These are phyloP conservation scores for Hydrozoanthus gracilis DNA, from an alignment of 92 coral and sea anemone species.

Conservation along the genomic window DNA sequence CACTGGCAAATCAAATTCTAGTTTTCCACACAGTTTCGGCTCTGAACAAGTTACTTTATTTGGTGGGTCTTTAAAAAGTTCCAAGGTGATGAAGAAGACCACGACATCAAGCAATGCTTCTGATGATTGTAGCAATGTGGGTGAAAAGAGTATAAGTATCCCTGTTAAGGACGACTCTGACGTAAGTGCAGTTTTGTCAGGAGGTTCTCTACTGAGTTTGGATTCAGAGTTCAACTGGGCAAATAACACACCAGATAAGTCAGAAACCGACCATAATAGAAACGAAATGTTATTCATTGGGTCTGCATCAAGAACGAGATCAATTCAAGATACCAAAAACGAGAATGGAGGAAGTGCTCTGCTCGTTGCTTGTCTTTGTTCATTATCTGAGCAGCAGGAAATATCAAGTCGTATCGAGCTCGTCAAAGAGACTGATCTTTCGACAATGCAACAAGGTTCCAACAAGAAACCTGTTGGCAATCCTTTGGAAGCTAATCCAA, in stretches of 20 bases:
- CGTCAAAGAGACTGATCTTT: background rate
- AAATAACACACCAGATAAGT: background rate
- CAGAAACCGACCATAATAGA: constrained; percentile 4
- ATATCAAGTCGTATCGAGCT: background rate
- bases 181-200: background rate
- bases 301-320: background rate
- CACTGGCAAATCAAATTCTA: background rate
- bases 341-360: background rate
- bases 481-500: constrained; percentile 57
- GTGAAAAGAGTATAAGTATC: background rate
- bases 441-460: background rate
- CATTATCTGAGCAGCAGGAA: background rate
- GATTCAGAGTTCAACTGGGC: background rate
- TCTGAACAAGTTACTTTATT: background rate
- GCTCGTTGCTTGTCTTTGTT: constrained; percentile 34
- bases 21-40: background rate
- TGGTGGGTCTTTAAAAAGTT: background rate
- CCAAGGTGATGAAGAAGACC: background rate
- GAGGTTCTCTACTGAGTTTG: background rate
- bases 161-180: background rate
- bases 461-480: background rate
- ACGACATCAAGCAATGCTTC: background rate
- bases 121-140: background rate
- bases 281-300: background rate
- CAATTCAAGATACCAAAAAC: background rate